Evolutionary conservation across 2,113 vertebrate species (phyloP).

Genomic region (Fregata magnificens): DNA sequence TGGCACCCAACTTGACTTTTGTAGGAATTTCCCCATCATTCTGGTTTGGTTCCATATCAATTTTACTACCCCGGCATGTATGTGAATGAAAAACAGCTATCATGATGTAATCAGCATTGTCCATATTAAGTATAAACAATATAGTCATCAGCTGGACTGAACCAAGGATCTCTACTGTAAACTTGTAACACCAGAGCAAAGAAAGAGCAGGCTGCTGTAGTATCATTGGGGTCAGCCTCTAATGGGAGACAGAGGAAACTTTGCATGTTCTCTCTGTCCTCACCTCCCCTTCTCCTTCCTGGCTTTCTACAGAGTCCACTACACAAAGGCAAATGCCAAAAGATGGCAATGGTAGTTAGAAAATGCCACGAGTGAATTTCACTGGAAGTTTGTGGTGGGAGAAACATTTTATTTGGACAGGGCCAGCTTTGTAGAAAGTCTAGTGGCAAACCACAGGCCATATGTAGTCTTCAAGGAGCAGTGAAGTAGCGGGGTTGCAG

Average conservation of each 20-base stretch:
- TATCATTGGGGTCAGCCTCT: neutral
- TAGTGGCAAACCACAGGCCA: slow-evolving; percentile 30
- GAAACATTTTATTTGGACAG: slow-evolving; percentile 6
- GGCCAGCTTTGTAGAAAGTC: neutral
- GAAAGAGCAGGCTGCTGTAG: neutral
- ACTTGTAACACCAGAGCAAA: neutral
- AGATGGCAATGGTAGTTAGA: neutral
- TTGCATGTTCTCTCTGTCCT: neutral
- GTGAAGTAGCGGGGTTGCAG: neutral
- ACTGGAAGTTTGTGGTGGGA: neutral
- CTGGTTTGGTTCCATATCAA: neutral
- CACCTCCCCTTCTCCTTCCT: neutral
- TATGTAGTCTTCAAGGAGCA: slow-evolving; percentile 4
- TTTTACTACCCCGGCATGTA: neutral
- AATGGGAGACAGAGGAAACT: neutral
- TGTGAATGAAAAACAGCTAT: slow-evolving; percentile 10
- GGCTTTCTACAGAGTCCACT: neutral
- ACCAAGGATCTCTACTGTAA: neutral
- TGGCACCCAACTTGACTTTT: slow-evolving; percentile 23
- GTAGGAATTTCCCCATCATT: slow-evolving; percentile 50
- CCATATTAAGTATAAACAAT: neutral
- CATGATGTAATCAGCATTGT: neutral
- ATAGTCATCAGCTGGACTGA: neutral
- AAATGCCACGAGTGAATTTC: neutral
- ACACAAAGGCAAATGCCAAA: neutral